Evolutionary conservation across 2,888 invertebrate species (phyloP).

Genomic region (Agrotis ipsilon): DNA sequence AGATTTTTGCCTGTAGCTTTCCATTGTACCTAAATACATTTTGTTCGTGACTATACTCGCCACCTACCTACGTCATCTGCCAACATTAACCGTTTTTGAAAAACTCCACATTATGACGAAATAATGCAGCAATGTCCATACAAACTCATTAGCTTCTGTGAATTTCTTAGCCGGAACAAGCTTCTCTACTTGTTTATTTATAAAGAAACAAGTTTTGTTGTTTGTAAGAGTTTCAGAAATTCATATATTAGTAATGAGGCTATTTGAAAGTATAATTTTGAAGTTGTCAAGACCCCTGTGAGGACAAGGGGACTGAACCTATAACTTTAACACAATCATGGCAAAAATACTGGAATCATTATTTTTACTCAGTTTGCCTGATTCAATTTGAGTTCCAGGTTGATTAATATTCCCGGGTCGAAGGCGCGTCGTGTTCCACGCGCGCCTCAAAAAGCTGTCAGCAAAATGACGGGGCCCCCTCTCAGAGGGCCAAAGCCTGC

Average conservation of each 20-base stretch:
- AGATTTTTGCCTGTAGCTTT: no score
- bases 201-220: conserved; percentile 13
- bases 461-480: no score
- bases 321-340: no score
- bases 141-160: conserved; percentile 49
- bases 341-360: no score
- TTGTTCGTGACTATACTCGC: not conserved
- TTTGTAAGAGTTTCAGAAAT: conserved; percentile 15
- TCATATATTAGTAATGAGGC: conserved; percentile 19
- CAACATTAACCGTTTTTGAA: not conserved
- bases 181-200: conserved; percentile 12
- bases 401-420: no score
- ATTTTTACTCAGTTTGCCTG: no score
- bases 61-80: conserved; percentile 1
- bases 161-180: conserved; percentile 29
- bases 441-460: no score
- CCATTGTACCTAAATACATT: no score
- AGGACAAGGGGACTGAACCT: not conserved
- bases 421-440: no score
- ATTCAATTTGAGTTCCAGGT: no score
- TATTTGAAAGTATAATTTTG: not conserved
- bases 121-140: conserved; percentile 24
- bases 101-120: conserved; percentile 15
- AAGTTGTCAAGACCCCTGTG: not conserved
- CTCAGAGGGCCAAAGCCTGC: no score